Evolutionary conservation across 2,888 invertebrate species (phyloP).

Genomic region (Sphaeridia pumilis): DNA sequence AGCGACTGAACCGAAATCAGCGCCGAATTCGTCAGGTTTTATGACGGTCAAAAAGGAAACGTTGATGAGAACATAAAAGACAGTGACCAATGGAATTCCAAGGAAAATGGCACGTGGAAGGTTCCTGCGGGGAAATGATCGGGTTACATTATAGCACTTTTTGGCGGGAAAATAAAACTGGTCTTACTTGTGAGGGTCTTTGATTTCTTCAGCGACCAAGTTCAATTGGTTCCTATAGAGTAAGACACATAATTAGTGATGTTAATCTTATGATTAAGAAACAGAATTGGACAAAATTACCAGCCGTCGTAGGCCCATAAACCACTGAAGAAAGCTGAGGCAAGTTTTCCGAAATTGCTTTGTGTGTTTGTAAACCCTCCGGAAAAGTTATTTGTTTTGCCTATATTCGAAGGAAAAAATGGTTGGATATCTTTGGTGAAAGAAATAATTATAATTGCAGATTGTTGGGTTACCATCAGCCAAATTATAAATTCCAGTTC

Average conservation of each 20-base stretch:
- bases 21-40: conserved; percentile 72
- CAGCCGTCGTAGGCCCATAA: conserved; percentile 81
- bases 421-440: too few species aligned
- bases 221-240: conserved; percentile 47
- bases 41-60: conserved; percentile 88
- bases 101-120: conserved; percentile 83
- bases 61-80: conserved; percentile 86
- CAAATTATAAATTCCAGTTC: conserved; percentile 59
- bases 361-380: conserved; percentile 58
- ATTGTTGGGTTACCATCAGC: conserved; percentile 45
- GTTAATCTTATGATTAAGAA: not conserved
- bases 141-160: not conserved
- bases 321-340: conserved; percentile 68
- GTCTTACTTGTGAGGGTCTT: conserved; percentile 44
- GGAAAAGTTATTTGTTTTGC: conserved; percentile 51
- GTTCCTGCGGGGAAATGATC: conserved; percentile 50
- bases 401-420: too few species aligned
- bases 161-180: conserved; percentile 2
- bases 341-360: conserved; percentile 52
- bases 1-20: conserved; percentile 62
- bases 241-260: conserved; percentile 3
- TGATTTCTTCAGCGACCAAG: conserved; percentile 48
- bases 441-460: too few species aligned
- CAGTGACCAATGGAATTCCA: conserved; percentile 83
- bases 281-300: conserved; percentile 38